Evolutionary conservation across 2,888 invertebrate species (phyloP).

Genomic region (Lamellibrachia columna): DNA sequence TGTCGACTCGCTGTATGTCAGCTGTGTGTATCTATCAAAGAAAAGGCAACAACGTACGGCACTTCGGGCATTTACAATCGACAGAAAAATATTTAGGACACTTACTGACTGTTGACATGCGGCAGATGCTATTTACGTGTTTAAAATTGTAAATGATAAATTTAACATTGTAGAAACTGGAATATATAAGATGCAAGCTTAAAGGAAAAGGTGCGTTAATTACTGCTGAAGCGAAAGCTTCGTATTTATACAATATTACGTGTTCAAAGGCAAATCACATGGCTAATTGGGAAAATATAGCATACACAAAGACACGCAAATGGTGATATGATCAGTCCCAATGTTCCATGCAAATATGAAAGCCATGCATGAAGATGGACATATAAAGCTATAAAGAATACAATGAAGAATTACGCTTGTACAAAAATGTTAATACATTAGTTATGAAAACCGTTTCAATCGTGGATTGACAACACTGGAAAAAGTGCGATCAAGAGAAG

Average conservation of each 20-base stretch:
- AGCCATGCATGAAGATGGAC: no score
- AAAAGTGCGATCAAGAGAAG: background rate
- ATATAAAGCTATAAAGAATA: no score
- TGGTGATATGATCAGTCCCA: no score
- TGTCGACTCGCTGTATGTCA: background rate
- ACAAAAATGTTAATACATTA: background rate
- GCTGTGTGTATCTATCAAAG: background rate
- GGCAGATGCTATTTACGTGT: no score
- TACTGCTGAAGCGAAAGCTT: background rate
- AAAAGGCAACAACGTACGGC: background rate
- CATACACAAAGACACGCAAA: background rate
- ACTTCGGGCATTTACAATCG: background rate
- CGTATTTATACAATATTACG: background rate
- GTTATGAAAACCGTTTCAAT: no score
- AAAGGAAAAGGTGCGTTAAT: background rate
- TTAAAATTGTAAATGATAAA: background rate
- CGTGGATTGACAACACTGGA: no score
- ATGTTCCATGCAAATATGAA: no score
- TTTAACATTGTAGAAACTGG: background rate
- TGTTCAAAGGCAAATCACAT: background rate
- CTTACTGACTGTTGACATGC: no score
- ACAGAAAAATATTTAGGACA: background rate
- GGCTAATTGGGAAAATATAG: background rate
- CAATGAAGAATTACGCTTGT: background rate
- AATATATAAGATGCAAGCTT: background rate